A percentile compares a stretch with the other conserved stretches of the same genome.
Conservation (phyloP, 1,140 invertebrate species). For the Sycophila sp. region DNA sequence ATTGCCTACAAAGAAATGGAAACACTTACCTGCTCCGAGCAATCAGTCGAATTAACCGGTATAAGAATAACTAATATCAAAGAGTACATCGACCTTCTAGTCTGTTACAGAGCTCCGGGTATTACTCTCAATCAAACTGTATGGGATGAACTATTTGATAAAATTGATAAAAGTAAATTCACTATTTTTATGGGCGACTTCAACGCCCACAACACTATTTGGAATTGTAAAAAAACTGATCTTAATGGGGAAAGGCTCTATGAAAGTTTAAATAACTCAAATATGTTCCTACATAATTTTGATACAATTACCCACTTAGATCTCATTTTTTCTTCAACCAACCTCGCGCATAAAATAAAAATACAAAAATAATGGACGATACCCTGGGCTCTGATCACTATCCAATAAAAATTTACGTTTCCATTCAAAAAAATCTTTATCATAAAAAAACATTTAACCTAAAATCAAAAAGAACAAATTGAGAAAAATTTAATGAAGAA, state of each 20-base stretch:
- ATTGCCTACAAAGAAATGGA: constrained; percentile 8
- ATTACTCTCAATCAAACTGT: not conserved
- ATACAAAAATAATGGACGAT: not conserved
- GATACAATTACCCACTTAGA: constrained; percentile 1
- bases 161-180: too few relatives aligned
- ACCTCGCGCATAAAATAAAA: not conserved
- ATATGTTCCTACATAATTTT: not conserved
- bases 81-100: not conserved
- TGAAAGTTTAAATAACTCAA: not conserved
- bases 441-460: not conserved
- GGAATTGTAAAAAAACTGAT: constrained; percentile 18
- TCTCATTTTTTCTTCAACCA: not conserved
- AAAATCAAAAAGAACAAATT: not conserved
- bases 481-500: not conserved
- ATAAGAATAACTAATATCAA: not conserved
- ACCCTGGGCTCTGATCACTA: not conserved
- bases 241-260: not conserved
- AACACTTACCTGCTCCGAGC: not conserved
- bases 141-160: constrained; percentile 17
- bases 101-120: constrained; percentile 1
- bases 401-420: not conserved
- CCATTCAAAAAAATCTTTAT: not conserved
- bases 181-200: constrained; percentile 8
- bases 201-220: constrained; percentile 1
- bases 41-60: not conserved